Percentiles rank a stretch among this genome's conserved stretches.
Conservation (phyloP, 92 coral and sea anemone genomes). For the Palythoa caribaeorum region DNA sequence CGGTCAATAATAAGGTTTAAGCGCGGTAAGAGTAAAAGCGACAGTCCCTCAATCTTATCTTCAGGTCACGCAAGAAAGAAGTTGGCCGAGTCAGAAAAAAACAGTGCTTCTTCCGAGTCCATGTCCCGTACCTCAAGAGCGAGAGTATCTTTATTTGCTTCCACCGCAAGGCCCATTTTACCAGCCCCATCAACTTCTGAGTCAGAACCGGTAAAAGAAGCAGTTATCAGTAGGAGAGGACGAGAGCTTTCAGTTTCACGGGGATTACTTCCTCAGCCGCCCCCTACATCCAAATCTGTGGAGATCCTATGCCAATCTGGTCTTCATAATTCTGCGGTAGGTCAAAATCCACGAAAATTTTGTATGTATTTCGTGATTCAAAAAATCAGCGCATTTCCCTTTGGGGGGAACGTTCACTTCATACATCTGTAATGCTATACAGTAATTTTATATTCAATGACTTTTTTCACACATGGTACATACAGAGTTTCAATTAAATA, state of each 20-base stretch:
- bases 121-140: neutral
- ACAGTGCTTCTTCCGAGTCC: slow-evolving; percentile 22
- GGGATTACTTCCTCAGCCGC: slow-evolving; percentile 12
- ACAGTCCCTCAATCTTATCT: slow-evolving; percentile 33
- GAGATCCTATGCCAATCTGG: slow-evolving; percentile 4
- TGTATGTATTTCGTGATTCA: neutral
- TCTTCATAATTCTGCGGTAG: slow-evolving; percentile 11
- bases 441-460: neutral
- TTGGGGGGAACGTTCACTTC: slow-evolving; percentile 15
- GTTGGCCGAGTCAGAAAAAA: slow-evolving; percentile 16
- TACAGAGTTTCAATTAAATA: no score
- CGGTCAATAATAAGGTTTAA: slow-evolving; percentile 27
- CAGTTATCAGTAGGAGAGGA: neutral
- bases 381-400: slow-evolving; percentile 18
- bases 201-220: slow-evolving; percentile 21
- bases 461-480: neutral
- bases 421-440: slow-evolving; percentile 12
- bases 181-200: slow-evolving; percentile 15
- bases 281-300: slow-evolving; percentile 1
- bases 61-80: slow-evolving; percentile 39
- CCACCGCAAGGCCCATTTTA: slow-evolving; percentile 16
- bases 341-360: slow-evolving; percentile 1
- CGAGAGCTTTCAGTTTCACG: slow-evolving; percentile 1
- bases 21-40: slow-evolving; percentile 10
- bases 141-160: neutral